Base-by-base conservation (phyloP, 2,888 invertebrate species). In the Graphium colonna region DNA sequence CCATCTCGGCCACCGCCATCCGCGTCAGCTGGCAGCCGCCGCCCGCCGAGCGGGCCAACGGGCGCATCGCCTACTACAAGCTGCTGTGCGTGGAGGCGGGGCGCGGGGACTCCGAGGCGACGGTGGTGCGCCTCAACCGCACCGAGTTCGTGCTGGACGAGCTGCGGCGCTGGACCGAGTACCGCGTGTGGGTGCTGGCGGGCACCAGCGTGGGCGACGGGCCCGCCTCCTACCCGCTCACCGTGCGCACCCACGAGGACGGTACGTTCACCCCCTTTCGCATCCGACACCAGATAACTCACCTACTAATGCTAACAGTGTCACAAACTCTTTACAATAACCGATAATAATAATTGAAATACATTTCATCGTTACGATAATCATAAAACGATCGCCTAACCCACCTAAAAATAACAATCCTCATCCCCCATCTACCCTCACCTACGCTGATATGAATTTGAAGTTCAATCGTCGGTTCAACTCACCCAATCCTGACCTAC, bases 121-220 rank as follows among this genome's bases (percentile, higher is more conserved):
- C 93, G 56, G 93, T 94, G 74, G 93, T 94, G 83, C 95, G 92
- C 78, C 92, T 95, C 77, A 96, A 95, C 88, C 92, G 92, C 77
- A 95, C 96, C 58, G 91, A 92, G 75, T 94, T 96, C 88, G 90
- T 94, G 61, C 91, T 98, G 88, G 96, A 96, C 79, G 96, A 97
- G 85, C 93, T 98, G 75, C 95, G 95, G 80, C 95, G 96, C 60
- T 98, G 97, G 97, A 98, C 98, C 57, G 95, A 96, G 84, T 99
- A 99, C 92, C 94, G 97, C 83, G 95, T 99, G 75, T 97, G 97
- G 97, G 96, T 98, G 74, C 92, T 97, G 68, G 98, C 98, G 62
- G 97, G 97, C 75, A 99, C 98, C 70, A 95, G 94, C 73, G 97
- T 98, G 67, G 99, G 99, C 76, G 97, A 98, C 88, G 98, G 99